Base-by-base conservation (phyloP, 2,797 vertebrate genomes). In the Lithobates pipiens region DNA sequence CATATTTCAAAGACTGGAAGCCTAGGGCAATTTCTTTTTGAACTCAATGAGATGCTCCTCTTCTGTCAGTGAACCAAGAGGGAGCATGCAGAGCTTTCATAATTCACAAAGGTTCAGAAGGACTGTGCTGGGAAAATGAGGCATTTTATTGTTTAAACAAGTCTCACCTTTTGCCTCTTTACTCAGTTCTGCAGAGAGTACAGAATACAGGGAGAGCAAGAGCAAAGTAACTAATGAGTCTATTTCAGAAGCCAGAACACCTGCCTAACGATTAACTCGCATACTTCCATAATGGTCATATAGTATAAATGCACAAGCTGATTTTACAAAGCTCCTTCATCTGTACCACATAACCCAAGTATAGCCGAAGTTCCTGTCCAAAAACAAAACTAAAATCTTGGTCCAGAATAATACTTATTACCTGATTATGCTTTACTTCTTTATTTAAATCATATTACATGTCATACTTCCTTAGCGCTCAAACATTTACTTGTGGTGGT, bases 71-170 rank as follows among this genome's bases (percentile, higher is more conserved):
- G 18, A 78, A 75, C 18, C 71, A 57, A 74, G 69, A 83, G 80
- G 63, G 81, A 83, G 61, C 63, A 16, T 57, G 70, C 44, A 61
- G 68, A 54, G 32, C 42, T 79, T 68, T 9, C 71, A 70, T 87
- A 83, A 80, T 86, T 75, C 86, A 84, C 71, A 75, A 75, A 61
- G 85, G 76, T 70, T 54, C n/a, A 61, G 63, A 7, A 32, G n/a
- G 32, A 61, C 46, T 61, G 69, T 61, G 44, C 76, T 32, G n/a
- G 10, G 39, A 78, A 83, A 69, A 42, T 67, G 15, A 69, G 70
- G 27, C 34, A 46, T 69, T 87, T 79, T 87, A 87, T 87, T 83
- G 76, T 86, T 86, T 83, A 86, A 86, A 74, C 80, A 78, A 79
- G 76, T 16, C 68, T 78, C 42, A 82, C 68, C 80, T 82, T 83